Conservation (phyloP, 2,888 invertebrate genomes). For the Helobdella robusta region DNA sequence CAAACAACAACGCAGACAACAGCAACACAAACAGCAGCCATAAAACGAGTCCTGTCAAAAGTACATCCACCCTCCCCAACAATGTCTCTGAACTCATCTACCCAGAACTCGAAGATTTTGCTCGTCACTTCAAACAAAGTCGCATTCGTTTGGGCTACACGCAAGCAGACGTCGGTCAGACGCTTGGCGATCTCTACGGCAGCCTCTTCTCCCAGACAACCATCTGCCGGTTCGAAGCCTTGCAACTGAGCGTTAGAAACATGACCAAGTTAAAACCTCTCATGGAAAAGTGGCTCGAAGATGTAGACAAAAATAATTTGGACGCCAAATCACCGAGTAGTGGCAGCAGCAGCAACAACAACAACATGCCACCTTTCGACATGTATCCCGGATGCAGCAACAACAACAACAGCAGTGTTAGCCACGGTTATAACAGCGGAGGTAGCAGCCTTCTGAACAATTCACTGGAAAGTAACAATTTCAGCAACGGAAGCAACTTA, state of each 20-base stretch:
- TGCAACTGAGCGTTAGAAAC: conserved; percentile 97
- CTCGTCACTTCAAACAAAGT: conserved; percentile 97
- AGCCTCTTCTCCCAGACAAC: conserved; percentile 99
- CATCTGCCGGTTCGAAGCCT: conserved; percentile 96
- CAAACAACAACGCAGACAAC: too few species aligned
- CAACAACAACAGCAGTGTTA: not conserved
- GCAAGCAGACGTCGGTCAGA: conserved; percentile 94
- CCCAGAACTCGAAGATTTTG: conserved; percentile 95
- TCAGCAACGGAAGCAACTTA: not conserved
- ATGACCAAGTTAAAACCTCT: conserved; percentile 99
- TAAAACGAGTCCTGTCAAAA: too few species aligned
- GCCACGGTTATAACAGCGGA: too few species aligned
- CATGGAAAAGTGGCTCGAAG: conserved; percentile 96
- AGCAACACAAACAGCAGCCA: too few species aligned
- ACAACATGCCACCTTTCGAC: not conserved
- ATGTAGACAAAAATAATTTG: conserved; percentile 63
- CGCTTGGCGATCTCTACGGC: conserved; percentile 93
- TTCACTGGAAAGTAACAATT: not conserved
- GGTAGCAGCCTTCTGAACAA: not conserved
- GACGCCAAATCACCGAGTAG: not conserved
- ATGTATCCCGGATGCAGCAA: too few species aligned
- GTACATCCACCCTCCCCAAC: too few species aligned
- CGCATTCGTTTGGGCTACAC: conserved; percentile 97
- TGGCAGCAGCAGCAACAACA: not conserved
- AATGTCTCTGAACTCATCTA: conserved; percentile 45